A percentile compares a stretch with the other conserved stretches of the same genome.
These are phyloP conservation scores for Sandelia bainsii DNA, from an alignment of 2,797 vertebrate genomes.

Conservation along the genomic window DNA sequence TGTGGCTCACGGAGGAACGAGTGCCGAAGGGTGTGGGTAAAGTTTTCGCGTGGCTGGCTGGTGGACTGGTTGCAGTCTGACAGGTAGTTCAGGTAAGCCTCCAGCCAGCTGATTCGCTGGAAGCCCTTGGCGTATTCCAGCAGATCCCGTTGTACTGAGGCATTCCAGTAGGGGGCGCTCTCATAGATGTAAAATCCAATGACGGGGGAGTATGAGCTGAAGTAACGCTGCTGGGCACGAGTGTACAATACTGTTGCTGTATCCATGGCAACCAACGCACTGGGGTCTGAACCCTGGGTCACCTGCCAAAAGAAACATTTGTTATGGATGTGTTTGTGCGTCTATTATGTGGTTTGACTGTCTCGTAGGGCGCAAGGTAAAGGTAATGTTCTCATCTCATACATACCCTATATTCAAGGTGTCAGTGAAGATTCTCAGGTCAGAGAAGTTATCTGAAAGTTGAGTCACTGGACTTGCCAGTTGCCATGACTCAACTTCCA, in stretches of 20 bases:
- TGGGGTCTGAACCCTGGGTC: constrained; percentile 95
- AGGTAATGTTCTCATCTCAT: not conserved
- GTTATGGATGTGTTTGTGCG: not conserved
- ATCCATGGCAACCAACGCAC: constrained; percentile 95
- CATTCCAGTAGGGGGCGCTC: constrained; percentile 98
- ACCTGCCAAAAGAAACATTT: constrained; percentile 76
- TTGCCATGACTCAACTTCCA: too few species aligned
- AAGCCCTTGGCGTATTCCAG: constrained; percentile 97
- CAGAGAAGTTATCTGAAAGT: too few species aligned
- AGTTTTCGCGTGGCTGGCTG: constrained; percentile 92
- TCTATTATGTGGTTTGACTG: too few species aligned
- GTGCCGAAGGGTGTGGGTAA: constrained; percentile 92
- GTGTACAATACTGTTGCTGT: constrained; percentile 96
- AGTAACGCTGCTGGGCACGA: constrained; percentile 96
- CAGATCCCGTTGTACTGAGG: constrained; percentile 95
- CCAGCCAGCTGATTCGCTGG: constrained; percentile 98
- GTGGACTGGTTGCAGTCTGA: constrained; percentile 93
- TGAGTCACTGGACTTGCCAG: too few species aligned
- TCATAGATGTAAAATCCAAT: constrained; percentile 99
- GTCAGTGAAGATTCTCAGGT: too few species aligned
- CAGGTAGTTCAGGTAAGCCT: constrained; percentile 96
- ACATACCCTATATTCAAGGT: not conserved
- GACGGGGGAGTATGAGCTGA: constrained; percentile 97
- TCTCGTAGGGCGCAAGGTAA: not conserved
- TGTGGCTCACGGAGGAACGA: constrained; percentile 92